Base-by-base conservation (phyloP, 2,113 vertebrate genomes). In the Sinocyclocheilus rhinocerous region DNA sequence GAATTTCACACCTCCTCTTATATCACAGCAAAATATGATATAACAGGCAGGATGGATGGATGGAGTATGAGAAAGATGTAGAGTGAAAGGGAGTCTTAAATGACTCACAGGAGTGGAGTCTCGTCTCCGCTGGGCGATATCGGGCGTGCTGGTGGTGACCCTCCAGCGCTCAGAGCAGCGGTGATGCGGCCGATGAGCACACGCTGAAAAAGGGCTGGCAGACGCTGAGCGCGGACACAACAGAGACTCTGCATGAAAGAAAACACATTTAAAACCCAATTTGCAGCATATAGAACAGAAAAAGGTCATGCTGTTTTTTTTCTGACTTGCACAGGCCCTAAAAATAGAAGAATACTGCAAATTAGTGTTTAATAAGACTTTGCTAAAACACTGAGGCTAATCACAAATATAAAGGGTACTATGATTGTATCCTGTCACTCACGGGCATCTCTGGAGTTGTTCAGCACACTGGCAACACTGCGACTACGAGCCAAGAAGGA, bases 401-500 rank as follows among this genome's bases (percentile, higher is more conserved):
- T n/a, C 15, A 24, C 15, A 1, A 16, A 26, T 36, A 63, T 18
- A 84, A 59, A 29, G 9, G 22, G 6, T 70, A 4, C 7, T 69
- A 24, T 50, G 20, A 67, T 11, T n/a, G 61, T 26, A 52, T 36
- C 18, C 45, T 8, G 55, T 63, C 33, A 94, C 97, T 96, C 93
- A 99, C 97, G 95, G 84, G 95, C 94, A 83, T 99, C 97, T 91
- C 95, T 96, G 92, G 95, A 92, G 0, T 96, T 97, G 87, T 91
- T 95, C 0, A 97, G 96, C 91, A 99, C 95, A 0, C 96, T 99
- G 92, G 97, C 97, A 0, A 96, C 97, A 7, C 98, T 99, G 86
- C 98, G 96, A 92, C 98, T 99, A 85, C 98, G 95, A 0, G 98
- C 98, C 6, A 99, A 95, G 92, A 99, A 99, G 72, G 98, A 97